phyloP scores from a whole-genome alignment of 2,888 invertebrate species.

The Tethea ocularis region DNA sequence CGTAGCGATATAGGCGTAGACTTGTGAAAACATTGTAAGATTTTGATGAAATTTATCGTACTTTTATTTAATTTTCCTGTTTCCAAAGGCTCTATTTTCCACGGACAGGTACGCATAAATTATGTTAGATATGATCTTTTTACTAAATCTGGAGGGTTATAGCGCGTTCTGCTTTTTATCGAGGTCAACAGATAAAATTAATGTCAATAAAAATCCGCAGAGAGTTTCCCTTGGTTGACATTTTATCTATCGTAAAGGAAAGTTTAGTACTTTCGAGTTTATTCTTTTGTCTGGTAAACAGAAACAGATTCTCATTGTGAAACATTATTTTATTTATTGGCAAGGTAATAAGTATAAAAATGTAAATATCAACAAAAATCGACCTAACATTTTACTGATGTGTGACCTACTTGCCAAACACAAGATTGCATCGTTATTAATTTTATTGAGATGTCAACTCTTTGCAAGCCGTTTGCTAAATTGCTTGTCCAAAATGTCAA shows the following conservation, averaged over 20 bases:
- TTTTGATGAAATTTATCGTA: conserved; percentile 47
- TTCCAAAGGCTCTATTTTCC: conserved; percentile 26
- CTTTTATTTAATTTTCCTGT: conserved; percentile 40
- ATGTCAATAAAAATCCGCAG: conserved; percentile 7
- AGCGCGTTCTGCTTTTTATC: conserved; percentile 7
- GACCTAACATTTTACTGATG: not conserved
- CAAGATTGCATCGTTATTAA: not conserved
- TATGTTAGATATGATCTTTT: conserved; percentile 15
- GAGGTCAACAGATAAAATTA: conserved; percentile 10
- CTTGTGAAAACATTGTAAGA: conserved; percentile 45
- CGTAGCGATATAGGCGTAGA: conserved; percentile 30
- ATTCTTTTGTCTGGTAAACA: not conserved
- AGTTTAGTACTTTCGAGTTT: not conserved
- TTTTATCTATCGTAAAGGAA: not conserved
- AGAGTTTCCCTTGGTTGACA: not conserved
- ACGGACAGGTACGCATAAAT: conserved; percentile 15
- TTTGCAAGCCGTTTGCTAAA: not conserved
- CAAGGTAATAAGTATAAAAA: not conserved
- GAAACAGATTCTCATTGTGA: not conserved
- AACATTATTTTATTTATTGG: not conserved
- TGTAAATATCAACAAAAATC: not conserved
- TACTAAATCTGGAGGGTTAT: conserved; percentile 5
- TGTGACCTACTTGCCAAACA: not conserved
- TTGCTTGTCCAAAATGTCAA: not conserved
- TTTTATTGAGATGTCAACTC: conserved; percentile 8